Base-by-base conservation (phyloP, 2,797 vertebrate genomes). In the Cynodonichthys magdalenae region DNA sequence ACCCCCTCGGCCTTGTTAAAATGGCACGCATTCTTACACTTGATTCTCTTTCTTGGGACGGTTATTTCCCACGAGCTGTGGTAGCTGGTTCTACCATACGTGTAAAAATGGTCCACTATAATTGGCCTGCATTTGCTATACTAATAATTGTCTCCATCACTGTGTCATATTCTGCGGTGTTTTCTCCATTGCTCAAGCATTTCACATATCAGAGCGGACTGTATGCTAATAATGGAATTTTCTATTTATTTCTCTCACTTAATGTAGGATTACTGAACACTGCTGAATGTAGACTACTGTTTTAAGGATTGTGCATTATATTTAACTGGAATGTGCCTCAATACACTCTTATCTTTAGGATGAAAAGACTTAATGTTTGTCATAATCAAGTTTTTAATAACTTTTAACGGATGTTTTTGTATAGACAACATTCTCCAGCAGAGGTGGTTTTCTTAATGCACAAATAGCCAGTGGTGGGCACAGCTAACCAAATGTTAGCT, bases 1-100 rank as follows among this genome's bases (percentile, higher is more conserved):
- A 92, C 87, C 87, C 24, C 82, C 76, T 62, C 78, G 58, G 75
- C 88, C 84, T 89, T 83, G 88, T 89, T 88, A 85, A 90, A 86
- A 92, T 84, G 87, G 76, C 71, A 84, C 46, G 58, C 92, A 90
- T 93, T 92, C 87, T 83, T 71, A 24, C 58, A 65, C 74, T 75
- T 75, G 86, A 83, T 82, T 89, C 79, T 83, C 77, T 87, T 82
- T 85, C 75, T 72, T 65, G 74, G 75, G 66, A 65, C 73, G 73
- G 80, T 88, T 87, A 81, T 89, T 90, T 85, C 71, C 44, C 69
- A 74, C 28, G 54, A 52, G 75, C 71, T 45, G 28, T 41, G 77
- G 84, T 88, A 83, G 90, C 92, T 72, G 89, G 89, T 84, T 84
- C 88, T 87, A 70, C 82, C 66, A 46, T 15, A 47, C 53, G 75